Conservation (phyloP, 2,113 vertebrate genomes). For the Caloenas nicobarica region DNA sequence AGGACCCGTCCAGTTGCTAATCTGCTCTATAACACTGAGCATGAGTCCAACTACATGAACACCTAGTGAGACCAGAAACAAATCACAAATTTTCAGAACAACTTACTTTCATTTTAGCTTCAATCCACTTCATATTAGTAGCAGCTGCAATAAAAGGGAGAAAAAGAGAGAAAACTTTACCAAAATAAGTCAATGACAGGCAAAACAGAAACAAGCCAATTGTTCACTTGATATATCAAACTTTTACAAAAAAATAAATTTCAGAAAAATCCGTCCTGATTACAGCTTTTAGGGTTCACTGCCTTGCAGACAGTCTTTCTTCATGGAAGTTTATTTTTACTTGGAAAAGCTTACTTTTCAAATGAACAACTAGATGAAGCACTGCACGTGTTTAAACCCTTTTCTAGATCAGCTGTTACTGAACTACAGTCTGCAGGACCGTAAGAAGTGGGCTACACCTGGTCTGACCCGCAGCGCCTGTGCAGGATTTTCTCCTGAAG, state of each 20-base stretch:
- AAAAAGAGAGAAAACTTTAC: constrained; percentile 41
- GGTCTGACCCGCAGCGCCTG: neutral
- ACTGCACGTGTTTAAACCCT: neutral
- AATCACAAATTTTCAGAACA: constrained; percentile 9
- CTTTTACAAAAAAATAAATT: neutral
- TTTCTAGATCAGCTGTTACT: neutral
- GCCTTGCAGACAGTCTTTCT: neutral
- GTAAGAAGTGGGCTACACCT: neutral
- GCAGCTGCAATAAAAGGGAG: constrained; percentile 83
- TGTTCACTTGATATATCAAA: neutral
- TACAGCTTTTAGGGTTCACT: neutral
- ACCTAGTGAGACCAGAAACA: neutral
- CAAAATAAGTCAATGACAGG: neutral
- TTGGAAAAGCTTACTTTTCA: neutral
- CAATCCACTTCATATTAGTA: constrained; percentile 99
- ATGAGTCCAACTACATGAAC: neutral
- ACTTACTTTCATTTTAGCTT: constrained; percentile 99
- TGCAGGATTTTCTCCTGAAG: neutral
- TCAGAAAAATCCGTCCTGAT: neutral
- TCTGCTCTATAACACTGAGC: rapidly evolving
- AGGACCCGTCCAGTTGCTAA: neutral
- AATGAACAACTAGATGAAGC: neutral
- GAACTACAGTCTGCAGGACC: neutral
- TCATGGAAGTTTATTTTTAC: neutral
- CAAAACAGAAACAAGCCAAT: neutral